Percentiles rank a stretch among this genome's conserved stretches.
These are phyloP conservation scores for Athetis lepigone DNA, from an alignment of 2,888 invertebrate species.

Conservation along the genomic window DNA sequence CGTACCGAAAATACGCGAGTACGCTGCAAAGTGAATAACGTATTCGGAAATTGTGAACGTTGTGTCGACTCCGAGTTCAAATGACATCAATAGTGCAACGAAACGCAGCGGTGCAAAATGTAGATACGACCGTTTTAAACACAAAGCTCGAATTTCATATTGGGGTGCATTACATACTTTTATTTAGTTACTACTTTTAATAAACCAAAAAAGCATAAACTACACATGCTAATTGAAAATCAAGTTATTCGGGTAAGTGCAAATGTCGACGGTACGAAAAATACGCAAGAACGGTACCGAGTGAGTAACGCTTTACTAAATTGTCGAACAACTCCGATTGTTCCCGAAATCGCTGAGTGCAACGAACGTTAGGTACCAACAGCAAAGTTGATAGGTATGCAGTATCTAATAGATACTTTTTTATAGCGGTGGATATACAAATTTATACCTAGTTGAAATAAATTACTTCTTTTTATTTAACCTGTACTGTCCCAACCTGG, in stretches of 20 bases:
- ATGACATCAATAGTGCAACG: conserved; percentile 62
- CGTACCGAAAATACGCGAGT: conserved; percentile 58
- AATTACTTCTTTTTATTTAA: no score
- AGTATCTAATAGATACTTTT: no score
- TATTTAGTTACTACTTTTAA: conserved; percentile 21
- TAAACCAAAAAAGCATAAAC: conserved; percentile 30
- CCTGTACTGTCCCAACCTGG: no score
- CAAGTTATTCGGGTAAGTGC: conserved; percentile 56
- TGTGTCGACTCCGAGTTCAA: conserved; percentile 57
- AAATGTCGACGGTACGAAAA: conserved; percentile 52
- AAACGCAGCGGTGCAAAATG: conserved; percentile 56
- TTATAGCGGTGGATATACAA: no score
- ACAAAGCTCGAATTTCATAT: conserved; percentile 36
- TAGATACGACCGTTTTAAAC: conserved; percentile 41
- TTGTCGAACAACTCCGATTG: conserved; percentile 65
- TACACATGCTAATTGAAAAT: conserved; percentile 51
- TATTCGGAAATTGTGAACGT: conserved; percentile 64
- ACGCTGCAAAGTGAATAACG: conserved; percentile 62
- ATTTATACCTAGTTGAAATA: no score
- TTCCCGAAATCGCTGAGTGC: conserved; percentile 67
- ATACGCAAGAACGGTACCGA: conserved; percentile 55
- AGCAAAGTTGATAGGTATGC: no score
- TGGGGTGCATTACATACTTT: conserved; percentile 20
- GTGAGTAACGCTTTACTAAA: conserved; percentile 67
- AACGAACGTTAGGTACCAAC: conserved; percentile 72